Conservation (phyloP, 1,140 invertebrate genomes). For the Camponotus floridanus region DNA sequence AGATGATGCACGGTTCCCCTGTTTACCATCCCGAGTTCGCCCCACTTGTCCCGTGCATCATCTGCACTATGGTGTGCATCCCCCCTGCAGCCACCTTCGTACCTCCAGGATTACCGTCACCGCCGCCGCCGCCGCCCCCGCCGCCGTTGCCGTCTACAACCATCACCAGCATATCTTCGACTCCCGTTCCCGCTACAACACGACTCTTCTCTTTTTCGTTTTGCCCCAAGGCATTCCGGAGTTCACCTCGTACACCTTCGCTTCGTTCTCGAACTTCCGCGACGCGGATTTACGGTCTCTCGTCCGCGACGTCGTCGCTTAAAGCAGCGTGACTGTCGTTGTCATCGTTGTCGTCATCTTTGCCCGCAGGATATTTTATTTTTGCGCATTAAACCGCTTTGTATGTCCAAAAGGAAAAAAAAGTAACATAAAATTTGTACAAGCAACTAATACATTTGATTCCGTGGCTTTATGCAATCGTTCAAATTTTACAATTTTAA, state of each 20-base stretch:
- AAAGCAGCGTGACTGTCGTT: constrained; percentile 48
- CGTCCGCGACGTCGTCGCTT: constrained; percentile 62
- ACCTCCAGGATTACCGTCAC: constrained; percentile 4
- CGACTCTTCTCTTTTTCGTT: constrained; percentile 49
- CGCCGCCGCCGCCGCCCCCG: background rate
- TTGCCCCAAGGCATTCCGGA: constrained; percentile 50
- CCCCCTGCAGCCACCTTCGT: background rate
- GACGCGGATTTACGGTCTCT: constrained; percentile 69
- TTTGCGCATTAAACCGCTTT: constrained; percentile 53
- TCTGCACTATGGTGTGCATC: constrained; percentile 2
- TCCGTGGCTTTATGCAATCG: background rate
- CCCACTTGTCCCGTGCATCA: background rate
- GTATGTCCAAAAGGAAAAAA: constrained; percentile 25
- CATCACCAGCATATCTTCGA: constrained; percentile 18
- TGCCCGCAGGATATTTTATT: constrained; percentile 37
- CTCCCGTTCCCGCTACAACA: constrained; percentile 5
- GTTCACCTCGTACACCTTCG: constrained; percentile 55
- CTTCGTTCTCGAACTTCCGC: constrained; percentile 63
- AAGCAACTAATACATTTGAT: constrained; percentile 3
- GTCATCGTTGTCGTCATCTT: constrained; percentile 10
- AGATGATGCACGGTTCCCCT: constrained; percentile 70
- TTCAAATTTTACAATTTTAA: background rate
- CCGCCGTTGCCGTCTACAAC: background rate
- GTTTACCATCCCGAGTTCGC: constrained; percentile 61
- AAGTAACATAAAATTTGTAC: background rate